Conservation (phyloP, 2,888 invertebrate genomes). For the Uropetala carovei region DNA sequence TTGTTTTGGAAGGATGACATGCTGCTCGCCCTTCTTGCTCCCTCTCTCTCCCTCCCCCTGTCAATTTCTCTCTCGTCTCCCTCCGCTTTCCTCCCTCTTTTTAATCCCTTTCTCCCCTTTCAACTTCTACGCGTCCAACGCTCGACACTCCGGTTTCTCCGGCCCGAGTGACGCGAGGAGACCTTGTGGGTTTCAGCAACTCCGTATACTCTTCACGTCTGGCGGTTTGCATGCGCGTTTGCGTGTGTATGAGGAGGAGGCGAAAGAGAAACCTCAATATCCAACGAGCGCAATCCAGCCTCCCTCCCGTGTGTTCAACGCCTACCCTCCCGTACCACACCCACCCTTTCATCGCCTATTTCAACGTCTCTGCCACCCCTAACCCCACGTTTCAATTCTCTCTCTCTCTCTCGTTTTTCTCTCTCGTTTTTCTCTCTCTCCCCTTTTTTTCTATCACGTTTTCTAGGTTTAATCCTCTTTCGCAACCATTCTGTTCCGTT, state of each 20-base stretch:
- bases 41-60: neutral
- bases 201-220: conserved; percentile 11
- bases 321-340: too few species aligned
- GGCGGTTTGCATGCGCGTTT: neutral
- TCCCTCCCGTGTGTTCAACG: too few species aligned
- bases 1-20: too few species aligned
- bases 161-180: neutral
- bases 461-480: too few species aligned
- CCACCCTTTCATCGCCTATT: too few species aligned
- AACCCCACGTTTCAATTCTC: too few species aligned
- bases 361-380: too few species aligned
- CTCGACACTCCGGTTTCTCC: neutral
- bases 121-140: neutral
- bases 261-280: neutral
- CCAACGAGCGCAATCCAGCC: neutral
- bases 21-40: too few species aligned
- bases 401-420: neutral
- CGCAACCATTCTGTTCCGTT: too few species aligned
- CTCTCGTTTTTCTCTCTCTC: neutral
- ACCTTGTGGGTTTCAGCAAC: neutral
- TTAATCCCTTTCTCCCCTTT: neutral
- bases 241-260: conserved; percentile 13
- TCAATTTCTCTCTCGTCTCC: neutral
- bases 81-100: neutral
- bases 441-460: neutral